A percentile compares a stretch with the other conserved stretches of the same genome.
Evolutionary conservation across 2,888 invertebrate genomes (phyloP).

Genomic region (Platerodrilus igneus): DNA sequence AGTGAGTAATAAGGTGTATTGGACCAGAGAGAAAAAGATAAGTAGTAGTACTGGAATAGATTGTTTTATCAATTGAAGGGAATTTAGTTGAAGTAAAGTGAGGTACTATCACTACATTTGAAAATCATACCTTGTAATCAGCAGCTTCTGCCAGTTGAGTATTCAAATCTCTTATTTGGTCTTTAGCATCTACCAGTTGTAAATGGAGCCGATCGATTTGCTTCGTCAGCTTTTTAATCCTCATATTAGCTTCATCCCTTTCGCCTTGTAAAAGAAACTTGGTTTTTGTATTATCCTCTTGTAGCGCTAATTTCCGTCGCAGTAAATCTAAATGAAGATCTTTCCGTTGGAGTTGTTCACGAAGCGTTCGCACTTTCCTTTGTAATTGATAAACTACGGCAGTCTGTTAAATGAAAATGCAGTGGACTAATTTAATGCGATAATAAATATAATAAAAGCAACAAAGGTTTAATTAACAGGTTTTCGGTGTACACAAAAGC

Average conservation of each 20-base stretch:
- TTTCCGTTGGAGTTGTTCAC: conserved; percentile 87
- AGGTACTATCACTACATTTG: too few relatives aligned
- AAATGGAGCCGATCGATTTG: conserved; percentile 77
- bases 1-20: too few relatives aligned
- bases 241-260: conserved; percentile 62
- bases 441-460: too few relatives aligned
- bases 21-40: too few relatives aligned
- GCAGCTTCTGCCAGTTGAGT: conserved; percentile 80
- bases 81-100: not conserved
- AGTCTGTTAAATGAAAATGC: conserved; percentile 52
- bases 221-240: conserved; percentile 76
- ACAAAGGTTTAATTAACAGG: too few relatives aligned
- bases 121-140: conserved; percentile 71
- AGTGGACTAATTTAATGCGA: not conserved
- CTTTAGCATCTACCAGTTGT: conserved; percentile 76
- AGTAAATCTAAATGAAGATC: conserved; percentile 88
- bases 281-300: conserved; percentile 68
- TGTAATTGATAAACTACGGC: conserved; percentile 87
- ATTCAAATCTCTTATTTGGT: conserved; percentile 78
- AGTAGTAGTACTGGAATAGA: too few relatives aligned
- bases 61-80: too few relatives aligned
- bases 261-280: conserved; percentile 62
- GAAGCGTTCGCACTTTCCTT: conserved; percentile 74
- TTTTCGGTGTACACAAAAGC: conserved; percentile 7
- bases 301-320: conserved; percentile 78